Evolutionary conservation across 23 tunicate genomes (phyloP).

Genomic region (Oikopleura dioica): DNA sequence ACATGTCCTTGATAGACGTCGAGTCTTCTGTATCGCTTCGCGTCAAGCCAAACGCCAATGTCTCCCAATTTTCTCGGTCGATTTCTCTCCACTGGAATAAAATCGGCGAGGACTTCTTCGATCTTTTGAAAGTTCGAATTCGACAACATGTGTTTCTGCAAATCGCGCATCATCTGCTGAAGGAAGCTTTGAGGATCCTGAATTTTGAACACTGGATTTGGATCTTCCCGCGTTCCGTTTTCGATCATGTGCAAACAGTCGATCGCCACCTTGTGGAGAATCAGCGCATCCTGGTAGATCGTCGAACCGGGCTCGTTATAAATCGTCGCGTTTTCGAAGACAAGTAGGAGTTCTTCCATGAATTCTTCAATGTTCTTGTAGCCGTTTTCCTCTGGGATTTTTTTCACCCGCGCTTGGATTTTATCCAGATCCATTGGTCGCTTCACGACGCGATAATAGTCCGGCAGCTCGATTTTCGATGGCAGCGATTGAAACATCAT

Average conservation of each 20-base stretch:
- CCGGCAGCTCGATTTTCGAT: slow-evolving; percentile 73
- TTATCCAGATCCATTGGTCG: slow-evolving; percentile 83
- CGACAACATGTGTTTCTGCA: background rate
- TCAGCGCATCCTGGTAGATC: slow-evolving; percentile 92
- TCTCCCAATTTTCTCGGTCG: background rate
- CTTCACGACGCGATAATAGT: slow-evolving; percentile 81
- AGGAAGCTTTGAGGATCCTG: slow-evolving; percentile 2
- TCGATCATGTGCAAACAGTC: background rate
- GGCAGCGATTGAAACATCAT: slow-evolving; percentile 70
- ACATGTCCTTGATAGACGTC: slow-evolving; percentile 53
- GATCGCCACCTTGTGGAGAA: slow-evolving; percentile 28
- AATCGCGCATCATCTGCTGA: background rate
- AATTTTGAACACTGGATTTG: slow-evolving; percentile 4
- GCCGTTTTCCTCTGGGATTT: slow-evolving; percentile 13
- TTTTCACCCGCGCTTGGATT: slow-evolving; percentile 48
- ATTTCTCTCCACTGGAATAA: background rate
- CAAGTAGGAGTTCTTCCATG: slow-evolving; percentile 56
- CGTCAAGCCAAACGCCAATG: background rate
- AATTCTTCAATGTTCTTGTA: slow-evolving; percentile 57
- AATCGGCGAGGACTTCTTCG: background rate
- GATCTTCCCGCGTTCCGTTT: background rate
- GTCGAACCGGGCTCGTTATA: slow-evolving; percentile 96
- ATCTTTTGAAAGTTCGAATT: background rate
- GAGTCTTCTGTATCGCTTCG: slow-evolving; percentile 37
- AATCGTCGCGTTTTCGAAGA: slow-evolving; percentile 80